Evolutionary conservation across 2,888 invertebrate genomes (phyloP), one percentile per base, ranked within the genome.

Genomic region (Spialia ferax): DNA sequence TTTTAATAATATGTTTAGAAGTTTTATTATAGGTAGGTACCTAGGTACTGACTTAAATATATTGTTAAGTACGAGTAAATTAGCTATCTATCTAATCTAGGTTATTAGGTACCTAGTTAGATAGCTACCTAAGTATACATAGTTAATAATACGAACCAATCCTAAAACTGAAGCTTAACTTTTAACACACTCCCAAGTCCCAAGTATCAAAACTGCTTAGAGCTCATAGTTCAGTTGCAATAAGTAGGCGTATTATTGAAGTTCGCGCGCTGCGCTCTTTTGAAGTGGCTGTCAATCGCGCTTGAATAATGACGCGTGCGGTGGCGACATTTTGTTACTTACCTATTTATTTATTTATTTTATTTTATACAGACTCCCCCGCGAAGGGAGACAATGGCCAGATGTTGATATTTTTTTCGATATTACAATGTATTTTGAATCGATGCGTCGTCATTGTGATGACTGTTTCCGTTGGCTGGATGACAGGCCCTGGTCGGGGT

Each of bases 211-310:
- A 71, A 77, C 63, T 59, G 35, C 35, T 63, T 45, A 55, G 61
- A 55, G 69, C 73, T 81, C 80, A n/a, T n/a, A n/a, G 84, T 84
- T 84, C 84, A 77, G 81, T 77, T 73, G 83, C 83, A 82, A 81
- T 90, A 91, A 93, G 89, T 91, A 93, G 93, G 93, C 92, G 92
- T 92, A 92, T 91, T 93, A 89, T 93, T 90, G 87, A 89, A 81
- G 79, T 77, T 38, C 48, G 35, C 65, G 59, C 74, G 78, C 79
- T 71, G 71, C n/a, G 74, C 69, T 75, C 82, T 71, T 77, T 89
- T 54, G 92, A 92, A 92, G 92, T 93, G 87, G 84, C 89, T 93
- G 93, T 92, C 93, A 92, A 91, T 92, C 91, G 87, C 77, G 83
- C 86, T 85, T 90, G 91, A 92, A 93, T 92, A 90, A 92, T 90